phyloP scores from a whole-genome alignment of 2,888 invertebrate genomes.

The Platynereis dumerilii region DNA sequence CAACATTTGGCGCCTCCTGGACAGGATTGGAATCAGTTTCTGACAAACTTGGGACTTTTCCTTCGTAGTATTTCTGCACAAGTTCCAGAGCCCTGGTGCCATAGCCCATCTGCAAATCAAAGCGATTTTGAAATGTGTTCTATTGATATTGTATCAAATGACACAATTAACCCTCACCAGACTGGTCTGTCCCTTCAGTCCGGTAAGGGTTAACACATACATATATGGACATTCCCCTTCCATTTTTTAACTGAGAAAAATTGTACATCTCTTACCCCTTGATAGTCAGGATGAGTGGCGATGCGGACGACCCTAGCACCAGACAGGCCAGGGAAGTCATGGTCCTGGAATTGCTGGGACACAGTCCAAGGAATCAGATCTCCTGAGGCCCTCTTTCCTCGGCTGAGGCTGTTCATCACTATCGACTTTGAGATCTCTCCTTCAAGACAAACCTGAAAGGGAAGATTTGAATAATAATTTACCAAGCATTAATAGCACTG shows the following conservation, averaged over 20 bases:
- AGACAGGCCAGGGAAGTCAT: constrained; percentile 85
- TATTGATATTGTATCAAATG: not conserved
- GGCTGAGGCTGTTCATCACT: constrained; percentile 79
- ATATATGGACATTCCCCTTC: too few species aligned
- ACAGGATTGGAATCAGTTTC: constrained; percentile 40
- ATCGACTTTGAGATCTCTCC: constrained; percentile 72
- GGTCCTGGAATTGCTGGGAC: constrained; percentile 90
- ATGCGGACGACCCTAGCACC: constrained; percentile 94
- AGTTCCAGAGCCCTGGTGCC: constrained; percentile 86
- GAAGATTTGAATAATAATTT: not conserved
- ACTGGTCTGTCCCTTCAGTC: not conserved
- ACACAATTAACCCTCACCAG: not conserved
- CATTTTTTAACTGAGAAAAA: too few species aligned
- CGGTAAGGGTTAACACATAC: not conserved
- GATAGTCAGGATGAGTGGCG: constrained; percentile 96
- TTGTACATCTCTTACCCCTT: constrained; percentile 60
- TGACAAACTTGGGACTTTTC: constrained; percentile 66
- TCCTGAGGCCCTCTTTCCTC: constrained; percentile 90
- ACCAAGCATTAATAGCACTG: too few species aligned
- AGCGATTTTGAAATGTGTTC: too few species aligned
- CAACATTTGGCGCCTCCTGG: constrained; percentile 21
- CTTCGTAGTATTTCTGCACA: constrained; percentile 86
- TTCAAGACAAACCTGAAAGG: constrained; percentile 74
- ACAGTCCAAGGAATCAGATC: constrained; percentile 99
- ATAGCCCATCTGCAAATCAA: constrained; percentile 87